Conservation (phyloP, 2,113 vertebrate genomes). For the Apteryx mantelli region DNA sequence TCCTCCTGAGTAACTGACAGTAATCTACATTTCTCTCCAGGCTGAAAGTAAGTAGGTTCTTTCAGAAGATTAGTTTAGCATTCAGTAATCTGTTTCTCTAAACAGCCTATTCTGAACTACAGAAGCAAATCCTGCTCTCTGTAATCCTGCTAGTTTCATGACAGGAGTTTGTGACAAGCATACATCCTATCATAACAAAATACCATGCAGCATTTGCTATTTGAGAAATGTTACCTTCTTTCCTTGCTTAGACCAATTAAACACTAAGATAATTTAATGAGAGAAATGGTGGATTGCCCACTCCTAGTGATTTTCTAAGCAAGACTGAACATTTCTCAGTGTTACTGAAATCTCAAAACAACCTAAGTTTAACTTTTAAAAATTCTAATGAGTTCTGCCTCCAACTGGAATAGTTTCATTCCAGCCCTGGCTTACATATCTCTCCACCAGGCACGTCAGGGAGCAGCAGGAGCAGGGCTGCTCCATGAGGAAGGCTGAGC, state of each 20-base stretch:
- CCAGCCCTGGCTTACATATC: rapidly evolving
- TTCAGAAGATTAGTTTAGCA: not conserved
- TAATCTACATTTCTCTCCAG: not conserved
- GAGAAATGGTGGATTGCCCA: rapidly evolving
- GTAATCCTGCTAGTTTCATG: not conserved
- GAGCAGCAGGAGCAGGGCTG: rapidly evolving
- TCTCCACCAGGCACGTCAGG: rapidly evolving
- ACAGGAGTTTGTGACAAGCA: not conserved
- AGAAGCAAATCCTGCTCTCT: not conserved
- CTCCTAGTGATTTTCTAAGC: not conserved
- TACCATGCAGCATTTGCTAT: not conserved
- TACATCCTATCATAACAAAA: not conserved
- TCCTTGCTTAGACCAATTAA: not conserved
- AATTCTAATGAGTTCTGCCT: rapidly evolving
- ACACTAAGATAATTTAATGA: rapidly evolving
- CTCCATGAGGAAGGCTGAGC: rapidly evolving
- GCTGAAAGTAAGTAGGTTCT: not conserved
- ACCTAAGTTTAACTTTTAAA: rapidly evolving
- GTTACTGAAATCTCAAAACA: rapidly evolving
- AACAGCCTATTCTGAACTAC: not conserved
- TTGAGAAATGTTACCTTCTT: not conserved
- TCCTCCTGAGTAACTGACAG: not conserved
- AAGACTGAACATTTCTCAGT: rapidly evolving
- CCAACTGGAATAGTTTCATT: not conserved
- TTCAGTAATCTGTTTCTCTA: not conserved